A percentile compares a stretch with the other conserved stretches of the same genome.
phyloP scores from a whole-genome alignment of 1,140 invertebrate genomes.

The Andricus grossulariae region DNA sequence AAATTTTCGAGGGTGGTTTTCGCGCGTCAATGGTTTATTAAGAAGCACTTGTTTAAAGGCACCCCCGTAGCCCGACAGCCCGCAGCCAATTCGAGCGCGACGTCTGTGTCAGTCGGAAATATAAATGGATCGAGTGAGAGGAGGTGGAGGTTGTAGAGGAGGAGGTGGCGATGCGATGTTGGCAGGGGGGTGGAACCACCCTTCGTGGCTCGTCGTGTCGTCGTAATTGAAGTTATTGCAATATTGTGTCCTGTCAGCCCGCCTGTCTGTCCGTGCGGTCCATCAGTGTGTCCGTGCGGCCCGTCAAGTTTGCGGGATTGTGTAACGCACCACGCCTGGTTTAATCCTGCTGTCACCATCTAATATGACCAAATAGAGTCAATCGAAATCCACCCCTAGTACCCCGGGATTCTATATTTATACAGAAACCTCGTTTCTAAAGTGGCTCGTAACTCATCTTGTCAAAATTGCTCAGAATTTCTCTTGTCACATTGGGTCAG shows the following conservation, averaged over 20 bases:
- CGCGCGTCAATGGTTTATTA: conserved; percentile 75
- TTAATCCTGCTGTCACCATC: conserved; percentile 64
- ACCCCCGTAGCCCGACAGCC: conserved; percentile 68
- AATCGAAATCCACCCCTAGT: conserved; percentile 45
- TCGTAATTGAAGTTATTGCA: conserved; percentile 76
- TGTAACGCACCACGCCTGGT: conserved; percentile 63
- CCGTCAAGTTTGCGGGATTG: conserved; percentile 64
- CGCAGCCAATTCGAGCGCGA: conserved; percentile 68
- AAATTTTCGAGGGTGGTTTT: conserved; percentile 68
- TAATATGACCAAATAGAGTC: conserved; percentile 61
- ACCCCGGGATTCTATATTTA: neutral
- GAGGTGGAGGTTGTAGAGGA: conserved; percentile 31
- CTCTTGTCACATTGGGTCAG: no score
- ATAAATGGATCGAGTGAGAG: conserved; percentile 66
- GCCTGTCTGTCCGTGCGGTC: conserved; percentile 58
- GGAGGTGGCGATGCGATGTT: neutral
- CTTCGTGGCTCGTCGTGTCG: conserved; percentile 66
- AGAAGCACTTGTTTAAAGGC: conserved; percentile 76
- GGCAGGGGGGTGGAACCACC: conserved; percentile 50
- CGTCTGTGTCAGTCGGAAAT: conserved; percentile 62
- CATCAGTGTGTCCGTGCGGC: conserved; percentile 58
- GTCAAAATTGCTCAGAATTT: no score
- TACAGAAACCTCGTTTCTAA: no score
- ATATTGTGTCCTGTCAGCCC: conserved; percentile 75
- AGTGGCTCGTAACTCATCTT: no score